These are phyloP conservation scores for Glandiceps talaboti DNA, from an alignment of 53 echinoderm and acorn worm species.

Conservation along the genomic window DNA sequence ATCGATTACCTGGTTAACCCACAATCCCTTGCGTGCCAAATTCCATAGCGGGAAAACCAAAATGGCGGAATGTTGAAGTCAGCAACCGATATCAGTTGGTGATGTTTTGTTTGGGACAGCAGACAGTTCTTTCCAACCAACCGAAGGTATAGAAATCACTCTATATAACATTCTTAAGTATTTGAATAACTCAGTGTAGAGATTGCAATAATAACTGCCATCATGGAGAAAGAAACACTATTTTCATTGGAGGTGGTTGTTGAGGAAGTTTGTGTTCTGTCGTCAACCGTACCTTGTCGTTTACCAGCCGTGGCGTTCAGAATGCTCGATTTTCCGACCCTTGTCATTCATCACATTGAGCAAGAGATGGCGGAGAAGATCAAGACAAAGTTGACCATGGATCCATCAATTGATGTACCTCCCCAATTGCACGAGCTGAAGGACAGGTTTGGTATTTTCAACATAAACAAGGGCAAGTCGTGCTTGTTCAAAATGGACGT, in stretches of 20 bases:
- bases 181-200: no score
- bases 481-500: conserved; percentile 73
- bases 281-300: conserved; percentile 50
- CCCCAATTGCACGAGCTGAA: conserved; percentile 55
- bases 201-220: no score
- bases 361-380: conserved; percentile 23
- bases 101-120: not conserved
- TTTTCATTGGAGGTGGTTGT: conserved; percentile 90
- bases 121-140: not conserved
- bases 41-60: not conserved
- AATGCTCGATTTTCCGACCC: conserved; percentile 79
- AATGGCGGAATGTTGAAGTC: no score
- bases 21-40: not conserved
- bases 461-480: conserved; percentile 80
- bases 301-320: conserved; percentile 86
- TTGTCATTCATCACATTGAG: conserved; percentile 66
- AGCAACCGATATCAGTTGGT: no score
- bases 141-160: no score
- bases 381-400: conserved; percentile 10
- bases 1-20: no score
- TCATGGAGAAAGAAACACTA: conserved; percentile 32
- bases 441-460: conserved; percentile 65
- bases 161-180: no score
- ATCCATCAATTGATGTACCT: conserved; percentile 23
- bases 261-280: conserved; percentile 46